Evolutionary conservation across 2,113 vertebrate species (phyloP), one percentile per base, ranked within the genome.

Genomic region (Elephantulus edwardii): DNA sequence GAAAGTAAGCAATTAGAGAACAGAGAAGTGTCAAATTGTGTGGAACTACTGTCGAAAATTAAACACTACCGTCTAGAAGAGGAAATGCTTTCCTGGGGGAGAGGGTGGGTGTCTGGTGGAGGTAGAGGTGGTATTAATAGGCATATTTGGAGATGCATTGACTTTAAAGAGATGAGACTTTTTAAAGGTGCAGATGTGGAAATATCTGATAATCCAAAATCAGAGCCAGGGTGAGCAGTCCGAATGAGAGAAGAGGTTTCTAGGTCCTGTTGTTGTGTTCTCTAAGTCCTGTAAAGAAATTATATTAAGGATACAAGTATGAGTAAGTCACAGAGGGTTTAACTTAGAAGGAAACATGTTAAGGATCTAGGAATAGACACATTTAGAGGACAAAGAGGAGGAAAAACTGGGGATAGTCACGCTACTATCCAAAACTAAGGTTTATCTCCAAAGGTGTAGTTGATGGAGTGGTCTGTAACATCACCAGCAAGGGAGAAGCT

Each of bases 1-100:
- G 82, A 88, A 95, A 95, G 93, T 91, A 93, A 93, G 87, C 87
- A 95, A 76, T 91, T 95, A 93, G 95, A 95, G 94, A 82, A 92
- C 78, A 62, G 72, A 35, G 38, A 76, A 58, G 84, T 83, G 70
- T 87, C 88, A 60, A 42, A 77, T 88, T 87, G 78, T 64, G 22
- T 10, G 42, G 79, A 38, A 33, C 40, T 52, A 2, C 78, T 74
- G 92, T 75, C 87, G 78, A 87, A 91, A 89, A 91, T 46, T 48
- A 82, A 92, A 56, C 26, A 74, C 70, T 89, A 24, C 83, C 78
- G 74, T 89, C 71, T 91, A 68, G 68, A 58, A 62, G 72, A 84
- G 77, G 42, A 95, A 89, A 84, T 42, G 14, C n/a, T 48, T 90
- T 90, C 72, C 58, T 72, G 24, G 52, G 68, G n/a, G 33, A 40